Evolutionary conservation across 2,888 invertebrate genomes (phyloP).

Genomic region (Sialis fuliginosa): DNA sequence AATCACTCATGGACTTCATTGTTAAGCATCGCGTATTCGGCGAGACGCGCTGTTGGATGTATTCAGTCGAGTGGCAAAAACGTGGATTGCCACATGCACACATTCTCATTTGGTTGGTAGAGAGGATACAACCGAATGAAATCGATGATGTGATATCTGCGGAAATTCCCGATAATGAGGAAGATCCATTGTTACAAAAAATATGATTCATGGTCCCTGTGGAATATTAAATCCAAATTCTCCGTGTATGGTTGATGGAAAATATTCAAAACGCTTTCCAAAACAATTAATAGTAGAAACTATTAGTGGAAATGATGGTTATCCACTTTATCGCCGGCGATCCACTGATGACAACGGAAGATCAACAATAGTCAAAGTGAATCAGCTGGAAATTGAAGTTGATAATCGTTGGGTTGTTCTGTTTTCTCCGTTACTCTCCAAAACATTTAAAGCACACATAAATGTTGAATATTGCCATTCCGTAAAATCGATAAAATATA

Average conservation of each 20-base stretch:
- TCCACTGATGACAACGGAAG: constrained; percentile 11
- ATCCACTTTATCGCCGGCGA: constrained; percentile 10
- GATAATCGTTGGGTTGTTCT: constrained; percentile 21
- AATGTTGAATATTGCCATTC: constrained; percentile 24
- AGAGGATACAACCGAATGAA: constrained; percentile 7
- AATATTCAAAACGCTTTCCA: constrained; percentile 16
- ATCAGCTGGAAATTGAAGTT: constrained; percentile 9
- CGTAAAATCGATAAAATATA: constrained; percentile 10
- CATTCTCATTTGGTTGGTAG: constrained; percentile 7
- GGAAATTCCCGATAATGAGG: constrained; percentile 14
- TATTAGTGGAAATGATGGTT: constrained; percentile 12
- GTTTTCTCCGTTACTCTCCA: constrained; percentile 16
- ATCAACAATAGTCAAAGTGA: constrained; percentile 10
- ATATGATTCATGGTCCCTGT: constrained; percentile 26
- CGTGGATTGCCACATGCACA: constrained; percentile 7
- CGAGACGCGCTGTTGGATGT: constrained; percentile 8
- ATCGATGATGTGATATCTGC: not conserved
- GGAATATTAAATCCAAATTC: constrained; percentile 17
- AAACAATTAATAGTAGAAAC: constrained; percentile 6
- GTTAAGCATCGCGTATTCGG: constrained; percentile 6
- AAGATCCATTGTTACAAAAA: constrained; percentile 17
- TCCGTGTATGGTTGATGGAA: constrained; percentile 22
- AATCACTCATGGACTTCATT: constrained; percentile 8
- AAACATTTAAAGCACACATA: constrained; percentile 18
- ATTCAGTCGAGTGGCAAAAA: constrained; percentile 10